Percentiles rank a stretch among this genome's conserved stretches.
phyloP scores from a whole-genome alignment of 1,140 invertebrate species.

The Ceratina calcarata region DNA sequence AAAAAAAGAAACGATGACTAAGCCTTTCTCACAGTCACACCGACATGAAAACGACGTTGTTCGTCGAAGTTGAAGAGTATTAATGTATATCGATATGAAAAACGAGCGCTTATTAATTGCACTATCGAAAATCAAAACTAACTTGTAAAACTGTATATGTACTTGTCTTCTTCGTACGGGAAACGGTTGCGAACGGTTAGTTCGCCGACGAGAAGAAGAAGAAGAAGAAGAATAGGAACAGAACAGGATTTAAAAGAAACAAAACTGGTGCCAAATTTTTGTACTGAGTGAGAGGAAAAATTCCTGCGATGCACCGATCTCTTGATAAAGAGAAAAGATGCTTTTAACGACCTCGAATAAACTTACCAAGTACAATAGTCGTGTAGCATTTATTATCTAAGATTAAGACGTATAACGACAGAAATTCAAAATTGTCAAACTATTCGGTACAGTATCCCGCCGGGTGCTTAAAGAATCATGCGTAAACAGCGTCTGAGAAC shows the following conservation, averaged over 20 bases:
- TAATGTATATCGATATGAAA: constrained; percentile 36
- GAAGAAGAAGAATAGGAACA: constrained; percentile 8
- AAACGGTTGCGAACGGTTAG: neutral
- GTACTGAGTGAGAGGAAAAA: constrained; percentile 45
- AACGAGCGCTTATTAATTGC: constrained; percentile 23
- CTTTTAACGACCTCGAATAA: constrained; percentile 32
- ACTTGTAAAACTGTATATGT: neutral
- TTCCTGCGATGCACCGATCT: constrained; percentile 52
- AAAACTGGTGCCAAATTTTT: constrained; percentile 66
- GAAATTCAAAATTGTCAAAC: constrained; percentile 42
- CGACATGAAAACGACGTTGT: constrained; percentile 46
- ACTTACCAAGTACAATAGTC: constrained; percentile 26
- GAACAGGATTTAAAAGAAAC: constrained; percentile 7
- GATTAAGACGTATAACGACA: constrained; percentile 30
- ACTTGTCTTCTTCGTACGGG: constrained; percentile 24
- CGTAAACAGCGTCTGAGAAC: constrained; percentile 44
- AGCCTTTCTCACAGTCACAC: constrained; percentile 47
- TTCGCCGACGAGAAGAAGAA: neutral
- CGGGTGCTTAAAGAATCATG: too few relatives aligned
- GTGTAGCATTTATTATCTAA: constrained; percentile 54
- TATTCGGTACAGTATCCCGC: too few relatives aligned
- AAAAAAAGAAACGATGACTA: constrained; percentile 46
- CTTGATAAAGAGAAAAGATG: constrained; percentile 34
- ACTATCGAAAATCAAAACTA: constrained; percentile 54
- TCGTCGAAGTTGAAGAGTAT: constrained; percentile 39